These are phyloP conservation scores for Ormyrus pomaceus DNA, from an alignment of 2,888 invertebrate species.

Conservation along the genomic window DNA sequence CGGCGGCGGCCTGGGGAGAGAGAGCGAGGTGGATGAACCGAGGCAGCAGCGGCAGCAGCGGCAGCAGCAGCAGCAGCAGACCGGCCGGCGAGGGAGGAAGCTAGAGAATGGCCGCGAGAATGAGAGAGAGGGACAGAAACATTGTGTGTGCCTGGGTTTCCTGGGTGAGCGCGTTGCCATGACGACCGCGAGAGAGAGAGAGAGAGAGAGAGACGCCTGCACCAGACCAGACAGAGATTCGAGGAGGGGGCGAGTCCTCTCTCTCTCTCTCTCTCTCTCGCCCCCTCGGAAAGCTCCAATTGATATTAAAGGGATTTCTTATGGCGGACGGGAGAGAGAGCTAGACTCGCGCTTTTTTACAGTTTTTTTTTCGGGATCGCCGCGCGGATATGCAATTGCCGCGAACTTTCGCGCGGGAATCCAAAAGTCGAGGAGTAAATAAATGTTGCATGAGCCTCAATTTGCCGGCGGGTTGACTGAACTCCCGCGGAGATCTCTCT, in stretches of 20 bases:
- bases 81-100: slow-evolving; percentile 49
- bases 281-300: slow-evolving; percentile 29
- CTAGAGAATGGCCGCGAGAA: slow-evolving; percentile 42
- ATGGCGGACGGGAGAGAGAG: slow-evolving; percentile 54
- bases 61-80: not conserved
- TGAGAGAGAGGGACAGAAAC: slow-evolving; percentile 54
- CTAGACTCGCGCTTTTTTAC: slow-evolving; percentile 47
- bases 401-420: too few species aligned
- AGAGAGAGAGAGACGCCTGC: slow-evolving; percentile 51
- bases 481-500: too few species aligned
- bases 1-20: slow-evolving; percentile 17
- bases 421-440: too few species aligned
- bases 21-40: slow-evolving; percentile 68
- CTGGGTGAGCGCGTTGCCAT: slow-evolving; percentile 73
- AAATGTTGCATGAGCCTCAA: too few species aligned
- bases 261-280: slow-evolving; percentile 6
- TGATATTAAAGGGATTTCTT: slow-evolving; percentile 42
- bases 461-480: too few species aligned
- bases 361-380: too few species aligned
- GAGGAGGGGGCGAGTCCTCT: not conserved
- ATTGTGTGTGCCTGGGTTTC: slow-evolving; percentile 71
- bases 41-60: too few species aligned
- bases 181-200: slow-evolving; percentile 62
- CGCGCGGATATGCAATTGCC: too few species aligned
- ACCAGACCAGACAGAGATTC: slow-evolving; percentile 18